Base-by-base conservation (phyloP, 2,888 invertebrate species). In the Teleiodes luculella region DNA sequence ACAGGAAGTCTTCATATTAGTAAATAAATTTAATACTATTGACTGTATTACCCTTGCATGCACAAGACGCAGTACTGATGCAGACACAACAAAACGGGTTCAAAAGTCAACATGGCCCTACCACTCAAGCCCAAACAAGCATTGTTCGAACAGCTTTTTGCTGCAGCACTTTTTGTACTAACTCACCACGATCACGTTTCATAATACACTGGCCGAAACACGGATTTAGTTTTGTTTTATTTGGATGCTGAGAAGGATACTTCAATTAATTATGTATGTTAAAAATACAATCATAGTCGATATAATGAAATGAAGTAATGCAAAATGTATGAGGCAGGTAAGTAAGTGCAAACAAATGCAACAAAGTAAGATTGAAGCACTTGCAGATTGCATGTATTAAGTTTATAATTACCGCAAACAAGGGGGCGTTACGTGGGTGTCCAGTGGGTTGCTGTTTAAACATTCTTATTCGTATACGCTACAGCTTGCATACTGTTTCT, bases 371-470 rank as follows among this genome's bases (percentile, higher is more conserved):
- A 11, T 24, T n/a, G 1, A 10, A 28, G 46, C 30, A 46, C 30
- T 46, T 30, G 6, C 30, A 13, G 14, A 16, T 46, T 18, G 16
- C 39, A 10, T 11, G 10, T 6, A 14, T 10, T 41, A 39, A 41
- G 24, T 28, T 33, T 13, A 47, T 74, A 76, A 78, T 76, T 75
- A 72, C 63, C 65, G 58, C 70, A 73, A 55, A 60, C 59, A 63
- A 74, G 72, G 72, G 74, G 72, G 72, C 66, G 61, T 68, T 58
- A 61, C 59, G 61, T 51, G 56, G 56, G 54, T 59, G 76, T 70
- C 61, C 62, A 51, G 73, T 70, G 67, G 73, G 72, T 70, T 63
- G 62, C 64, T 61, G 80, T 79, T 78, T 76, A 78, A 67, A 57
- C 64, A 68, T 64, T 74, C 72, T 72, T 65, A 61, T 59, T 58